Evolutionary conservation across 2,113 vertebrate genomes (phyloP).

Genomic region (Chitala chitala): DNA sequence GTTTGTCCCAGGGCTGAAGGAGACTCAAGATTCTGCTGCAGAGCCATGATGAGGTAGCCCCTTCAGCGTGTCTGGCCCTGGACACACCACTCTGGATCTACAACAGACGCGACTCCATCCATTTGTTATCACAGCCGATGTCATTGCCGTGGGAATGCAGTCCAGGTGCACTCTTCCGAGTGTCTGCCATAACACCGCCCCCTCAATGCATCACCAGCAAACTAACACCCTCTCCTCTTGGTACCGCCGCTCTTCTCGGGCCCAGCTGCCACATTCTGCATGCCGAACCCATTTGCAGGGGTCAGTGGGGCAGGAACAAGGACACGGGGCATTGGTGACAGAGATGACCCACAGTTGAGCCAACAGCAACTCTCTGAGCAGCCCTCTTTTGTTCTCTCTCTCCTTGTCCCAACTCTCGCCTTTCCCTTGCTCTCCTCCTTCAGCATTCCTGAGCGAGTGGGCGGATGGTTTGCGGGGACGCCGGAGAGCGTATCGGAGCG

Average conservation of each 20-base stretch:
- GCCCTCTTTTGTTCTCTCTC: constrained; percentile 14
- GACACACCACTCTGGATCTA: not conserved
- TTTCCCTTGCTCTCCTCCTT: constrained; percentile 32
- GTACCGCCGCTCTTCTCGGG: not conserved
- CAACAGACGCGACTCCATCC: not conserved
- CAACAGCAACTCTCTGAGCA: not conserved
- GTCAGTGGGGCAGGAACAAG: not conserved
- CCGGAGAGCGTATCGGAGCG: constrained; percentile 52
- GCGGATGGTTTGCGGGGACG: constrained; percentile 63
- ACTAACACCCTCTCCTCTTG: not conserved
- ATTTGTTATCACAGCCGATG: not conserved
- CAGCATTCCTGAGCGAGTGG: constrained; percentile 62
- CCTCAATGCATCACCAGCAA: not conserved
- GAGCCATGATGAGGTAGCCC: not conserved
- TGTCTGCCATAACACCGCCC: not conserved
- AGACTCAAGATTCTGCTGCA: not conserved
- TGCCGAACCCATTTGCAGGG: not conserved
- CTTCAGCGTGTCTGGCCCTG: not conserved
- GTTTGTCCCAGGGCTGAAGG: not conserved
- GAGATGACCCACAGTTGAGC: not conserved
- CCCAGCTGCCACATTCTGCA: not conserved
- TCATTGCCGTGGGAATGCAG: not conserved
- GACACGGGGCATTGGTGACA: not conserved
- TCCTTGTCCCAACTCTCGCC: constrained; percentile 15
- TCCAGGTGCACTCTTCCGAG: not conserved